Conservation (phyloP, 2,797 vertebrate species). For the Ceyx erithaca region DNA sequence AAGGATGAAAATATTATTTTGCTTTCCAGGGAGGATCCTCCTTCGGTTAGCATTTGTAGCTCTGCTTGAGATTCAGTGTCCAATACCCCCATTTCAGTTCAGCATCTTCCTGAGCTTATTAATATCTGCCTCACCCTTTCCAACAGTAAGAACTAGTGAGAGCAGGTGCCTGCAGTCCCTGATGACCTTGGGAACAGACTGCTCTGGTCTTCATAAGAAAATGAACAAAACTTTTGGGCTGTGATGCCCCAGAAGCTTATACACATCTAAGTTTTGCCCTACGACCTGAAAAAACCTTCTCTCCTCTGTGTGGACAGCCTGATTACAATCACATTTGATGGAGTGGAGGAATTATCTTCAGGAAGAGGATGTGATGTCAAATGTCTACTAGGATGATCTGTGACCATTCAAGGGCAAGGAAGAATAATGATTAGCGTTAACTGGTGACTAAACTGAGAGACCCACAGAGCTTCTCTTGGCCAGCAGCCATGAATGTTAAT, state of each 20-base stretch:
- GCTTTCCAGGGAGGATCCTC: not conserved
- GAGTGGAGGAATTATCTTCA: not conserved
- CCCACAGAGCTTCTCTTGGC: constrained; percentile 23
- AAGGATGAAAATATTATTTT: not conserved
- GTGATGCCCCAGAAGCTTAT: not conserved
- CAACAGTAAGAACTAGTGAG: not conserved
- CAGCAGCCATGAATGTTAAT: constrained; percentile 43
- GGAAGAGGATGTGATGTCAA: not conserved
- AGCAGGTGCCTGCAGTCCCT: not conserved
- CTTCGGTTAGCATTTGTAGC: not conserved
- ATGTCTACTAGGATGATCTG: not conserved
- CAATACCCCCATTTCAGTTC: not conserved
- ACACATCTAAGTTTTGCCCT: not conserved
- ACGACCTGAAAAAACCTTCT: not conserved
- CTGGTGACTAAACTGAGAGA: constrained; percentile 13
- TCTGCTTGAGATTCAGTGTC: not conserved
- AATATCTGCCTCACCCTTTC: not conserved
- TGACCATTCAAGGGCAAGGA: not conserved
- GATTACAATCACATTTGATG: not conserved
- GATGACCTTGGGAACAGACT: not conserved
- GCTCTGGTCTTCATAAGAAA: not conserved
- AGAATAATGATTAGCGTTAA: not conserved
- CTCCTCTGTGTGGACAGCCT: not conserved
- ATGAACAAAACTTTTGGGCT: not conserved
- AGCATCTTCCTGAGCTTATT: not conserved